Evolutionary conservation across 2,113 vertebrate species (phyloP), one percentile per base, ranked within the genome.

Genomic region (Crotalus viridis): DNA sequence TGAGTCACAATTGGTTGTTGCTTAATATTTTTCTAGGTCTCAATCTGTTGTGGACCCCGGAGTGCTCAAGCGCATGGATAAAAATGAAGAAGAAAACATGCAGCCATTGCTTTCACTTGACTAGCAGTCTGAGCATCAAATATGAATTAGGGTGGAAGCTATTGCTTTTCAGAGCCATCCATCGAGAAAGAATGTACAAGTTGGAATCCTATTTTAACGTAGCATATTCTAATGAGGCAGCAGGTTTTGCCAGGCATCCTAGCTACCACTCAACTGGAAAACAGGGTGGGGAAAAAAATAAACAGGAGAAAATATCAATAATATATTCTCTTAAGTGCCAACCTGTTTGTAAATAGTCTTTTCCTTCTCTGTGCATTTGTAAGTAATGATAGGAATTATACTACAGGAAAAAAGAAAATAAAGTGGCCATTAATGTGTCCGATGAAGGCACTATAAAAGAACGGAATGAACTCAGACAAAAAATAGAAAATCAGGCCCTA

Each of bases 61-160:
- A 33, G 98, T 99, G 94, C 98, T 99, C 94, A 99, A 99, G 95
- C 98, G 98, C 95, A 98, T 98, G 97, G 99, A 98, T 96, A 99
- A 99, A 97, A 98, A 98, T 0, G 99, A 99, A 39, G 99, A 99
- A 52, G 99, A 99, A 97, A 99, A 99, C 98, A 98, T 99, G 98
- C 99, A 99, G 96, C 99, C 99, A 56, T 98, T 99, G 96, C 99
- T 99, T 94, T 99, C 99, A 64, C 98, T 99, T 97, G 99, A 99
- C 98, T 99, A 97, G 97, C 92, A 92, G 97, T 94, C 94, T 96
- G 95, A 93, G 51, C 94, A 87, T 64, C 10, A 4, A 43, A 93
- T 90, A 7, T 56, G 95, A 94, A 97, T 94, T 94, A 94, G 94
- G 94, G 91, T 91, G 92, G 96, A 97, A 97, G 95, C 94, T 95